Evolutionary conservation across 2,797 vertebrate species (phyloP).

Genomic region (Sebastes itinus): DNA sequence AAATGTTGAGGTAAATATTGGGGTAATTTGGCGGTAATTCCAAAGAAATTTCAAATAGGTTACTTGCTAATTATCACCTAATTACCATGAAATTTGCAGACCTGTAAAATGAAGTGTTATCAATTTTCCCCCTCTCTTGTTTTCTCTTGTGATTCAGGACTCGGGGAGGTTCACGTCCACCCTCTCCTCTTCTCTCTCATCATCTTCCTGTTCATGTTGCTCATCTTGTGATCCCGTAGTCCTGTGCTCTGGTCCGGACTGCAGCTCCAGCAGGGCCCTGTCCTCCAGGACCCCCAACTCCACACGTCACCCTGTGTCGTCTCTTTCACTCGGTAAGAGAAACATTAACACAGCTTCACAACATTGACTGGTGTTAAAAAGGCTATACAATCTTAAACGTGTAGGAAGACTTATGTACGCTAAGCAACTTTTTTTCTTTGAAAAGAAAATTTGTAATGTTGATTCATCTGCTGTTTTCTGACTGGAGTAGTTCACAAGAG

Average conservation of each 20-base stretch:
- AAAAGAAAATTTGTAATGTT: background rate
- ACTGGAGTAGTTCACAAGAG: background rate
- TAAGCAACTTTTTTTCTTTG: background rate
- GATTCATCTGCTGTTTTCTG: background rate
- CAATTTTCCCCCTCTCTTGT: background rate
- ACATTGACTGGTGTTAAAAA: background rate
- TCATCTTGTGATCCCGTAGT: conserved; percentile 68
- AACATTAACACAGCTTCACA: background rate
- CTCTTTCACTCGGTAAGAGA: conserved; percentile 83
- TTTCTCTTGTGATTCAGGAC: conserved; percentile 72
- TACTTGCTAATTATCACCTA: no score
- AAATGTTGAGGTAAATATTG: no score
- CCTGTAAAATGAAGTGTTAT: background rate
- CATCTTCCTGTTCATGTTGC: conserved; percentile 61
- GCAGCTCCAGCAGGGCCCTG: conserved; percentile 51
- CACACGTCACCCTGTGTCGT: conserved; percentile 77
- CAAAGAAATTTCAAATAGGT: no score
- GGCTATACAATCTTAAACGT: background rate
- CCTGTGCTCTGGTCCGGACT: conserved; percentile 64
- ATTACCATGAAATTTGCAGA: background rate
- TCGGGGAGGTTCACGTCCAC: conserved; percentile 55
- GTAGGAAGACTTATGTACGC: background rate
- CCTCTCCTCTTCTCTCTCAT: conserved; percentile 66
- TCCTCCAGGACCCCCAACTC: conserved; percentile 29
- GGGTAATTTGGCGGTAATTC: no score